A percentile compares a stretch with the other conserved stretches of the same genome.
These are phyloP conservation scores for Phylloscopus collybita DNA, from an alignment of 2,797 vertebrate species.

Conservation along the genomic window DNA sequence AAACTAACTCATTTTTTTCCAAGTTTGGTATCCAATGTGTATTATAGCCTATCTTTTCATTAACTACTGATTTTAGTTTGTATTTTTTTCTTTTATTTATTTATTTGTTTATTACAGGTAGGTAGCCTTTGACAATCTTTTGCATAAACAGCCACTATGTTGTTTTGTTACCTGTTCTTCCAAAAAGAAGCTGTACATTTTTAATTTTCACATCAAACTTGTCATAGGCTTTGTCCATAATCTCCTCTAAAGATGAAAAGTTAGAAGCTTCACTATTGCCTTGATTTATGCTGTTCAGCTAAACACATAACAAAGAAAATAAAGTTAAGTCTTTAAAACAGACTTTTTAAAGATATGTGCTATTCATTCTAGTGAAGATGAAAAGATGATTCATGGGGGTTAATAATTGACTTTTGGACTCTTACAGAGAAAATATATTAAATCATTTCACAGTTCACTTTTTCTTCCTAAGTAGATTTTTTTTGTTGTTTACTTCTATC, in stretches of 20 bases:
- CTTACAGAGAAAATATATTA: not conserved
- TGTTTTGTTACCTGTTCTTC: constrained; percentile 85
- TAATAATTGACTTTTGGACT: not conserved
- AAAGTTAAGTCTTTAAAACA: not conserved
- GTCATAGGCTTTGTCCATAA: constrained; percentile 97
- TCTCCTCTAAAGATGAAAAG: constrained; percentile 91
- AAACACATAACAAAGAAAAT: not conserved
- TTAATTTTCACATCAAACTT: constrained; percentile 89
- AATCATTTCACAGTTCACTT: not conserved
- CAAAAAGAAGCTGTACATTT: constrained; percentile 91
- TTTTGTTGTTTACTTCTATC: not conserved
- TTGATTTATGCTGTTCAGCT: constrained; percentile 91
- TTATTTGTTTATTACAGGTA: not conserved
- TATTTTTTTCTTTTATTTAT: not conserved
- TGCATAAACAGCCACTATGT: not conserved
- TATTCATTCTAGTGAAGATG: not conserved
- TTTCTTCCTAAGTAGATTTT: not conserved
- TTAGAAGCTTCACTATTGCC: constrained; percentile 67
- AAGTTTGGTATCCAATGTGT: not conserved
- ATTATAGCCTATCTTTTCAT: not conserved
- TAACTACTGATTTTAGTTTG: not conserved
- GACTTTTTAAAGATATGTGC: too few species aligned
- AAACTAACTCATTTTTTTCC: not conserved
- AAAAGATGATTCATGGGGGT: not conserved
- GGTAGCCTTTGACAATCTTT: not conserved